Evolutionary conservation across 2,888 invertebrate species (phyloP).

Genomic region (Marronus borbonicus): DNA sequence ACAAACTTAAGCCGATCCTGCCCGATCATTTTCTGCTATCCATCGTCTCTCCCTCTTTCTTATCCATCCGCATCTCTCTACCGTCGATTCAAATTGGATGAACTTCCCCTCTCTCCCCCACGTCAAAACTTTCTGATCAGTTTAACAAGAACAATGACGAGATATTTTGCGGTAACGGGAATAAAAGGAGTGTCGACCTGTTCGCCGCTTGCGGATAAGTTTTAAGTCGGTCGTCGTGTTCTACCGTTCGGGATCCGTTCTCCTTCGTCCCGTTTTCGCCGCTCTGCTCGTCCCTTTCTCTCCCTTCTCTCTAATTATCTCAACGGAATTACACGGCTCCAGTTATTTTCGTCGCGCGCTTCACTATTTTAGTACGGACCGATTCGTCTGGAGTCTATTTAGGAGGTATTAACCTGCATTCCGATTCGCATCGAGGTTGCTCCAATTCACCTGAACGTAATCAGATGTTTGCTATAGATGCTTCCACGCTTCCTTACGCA

Average conservation of each 20-base stretch:
- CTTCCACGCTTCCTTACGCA: too few relatives aligned
- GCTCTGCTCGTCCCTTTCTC: neutral
- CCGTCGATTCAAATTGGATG: slow-evolving; percentile 31
- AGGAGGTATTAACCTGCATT: slow-evolving; percentile 42
- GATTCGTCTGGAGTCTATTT: slow-evolving; percentile 44
- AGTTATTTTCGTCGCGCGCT: slow-evolving; percentile 40
- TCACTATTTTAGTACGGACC: slow-evolving; percentile 35
- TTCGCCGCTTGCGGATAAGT: slow-evolving; percentile 14
- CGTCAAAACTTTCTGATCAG: slow-evolving; percentile 42
- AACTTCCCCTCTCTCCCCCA: slow-evolving; percentile 1
- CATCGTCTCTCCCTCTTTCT: neutral
- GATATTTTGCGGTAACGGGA: slow-evolving; percentile 40
- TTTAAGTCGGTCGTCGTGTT: slow-evolving; percentile 19
- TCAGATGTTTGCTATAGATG: neutral
- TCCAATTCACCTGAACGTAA: slow-evolving; percentile 31
- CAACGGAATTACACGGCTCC: slow-evolving; percentile 30
- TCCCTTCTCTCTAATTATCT: slow-evolving; percentile 32
- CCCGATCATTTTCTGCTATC: neutral
- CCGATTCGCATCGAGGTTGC: slow-evolving; percentile 13
- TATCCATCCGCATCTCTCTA: slow-evolving; percentile 14
- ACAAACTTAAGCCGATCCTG: neutral
- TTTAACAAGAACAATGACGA: slow-evolving; percentile 37
- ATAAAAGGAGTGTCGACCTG: slow-evolving; percentile 17
- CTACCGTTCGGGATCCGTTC: neutral
- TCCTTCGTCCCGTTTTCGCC: neutral